phyloP scores from a whole-genome alignment of 2,113 vertebrate species.

The Murina feae region DNA sequence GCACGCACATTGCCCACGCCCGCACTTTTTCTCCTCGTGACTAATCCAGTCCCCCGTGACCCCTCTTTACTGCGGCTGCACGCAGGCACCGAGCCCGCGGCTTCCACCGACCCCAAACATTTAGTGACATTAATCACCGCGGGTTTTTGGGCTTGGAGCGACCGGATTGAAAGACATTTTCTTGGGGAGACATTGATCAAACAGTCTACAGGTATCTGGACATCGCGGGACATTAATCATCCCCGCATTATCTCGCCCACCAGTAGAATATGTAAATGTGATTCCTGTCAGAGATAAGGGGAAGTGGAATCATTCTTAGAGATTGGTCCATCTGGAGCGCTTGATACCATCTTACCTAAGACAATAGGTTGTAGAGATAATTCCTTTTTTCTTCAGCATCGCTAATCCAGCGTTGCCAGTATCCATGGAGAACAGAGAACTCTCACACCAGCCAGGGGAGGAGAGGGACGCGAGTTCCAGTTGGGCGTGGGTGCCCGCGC shows the following conservation, averaged over 20 bases:
- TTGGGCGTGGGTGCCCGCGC: conserved; percentile 24
- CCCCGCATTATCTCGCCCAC: conserved; percentile 87
- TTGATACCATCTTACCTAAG: conserved; percentile 85
- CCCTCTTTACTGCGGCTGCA: conserved; percentile 90
- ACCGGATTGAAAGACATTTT: conserved; percentile 91
- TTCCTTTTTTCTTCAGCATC: conserved; percentile 73
- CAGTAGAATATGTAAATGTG: conserved; percentile 98
- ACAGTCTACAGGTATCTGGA: conserved; percentile 93
- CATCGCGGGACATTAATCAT: conserved; percentile 97
- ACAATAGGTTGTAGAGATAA: conserved; percentile 87
- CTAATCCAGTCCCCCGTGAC: conserved; percentile 87
- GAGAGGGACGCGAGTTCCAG: neutral
- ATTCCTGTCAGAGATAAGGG: conserved; percentile 94
- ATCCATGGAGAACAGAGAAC: conserved; percentile 76
- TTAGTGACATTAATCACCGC: conserved; percentile 96
- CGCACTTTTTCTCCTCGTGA: conserved; percentile 85
- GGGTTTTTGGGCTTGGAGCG: conserved; percentile 84
- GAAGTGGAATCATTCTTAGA: conserved; percentile 91
- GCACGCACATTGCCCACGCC: neutral
- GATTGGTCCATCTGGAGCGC: conserved; percentile 89
- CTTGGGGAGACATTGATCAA: conserved; percentile 90
- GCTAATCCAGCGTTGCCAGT: conserved; percentile 76
- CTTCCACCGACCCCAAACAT: conserved; percentile 88
- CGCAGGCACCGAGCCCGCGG: conserved; percentile 83
- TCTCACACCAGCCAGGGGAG: conserved; percentile 66